These are phyloP conservation scores for Lithobius niger DNA, from an alignment of 1,140 invertebrate species.

Conservation along the genomic window DNA sequence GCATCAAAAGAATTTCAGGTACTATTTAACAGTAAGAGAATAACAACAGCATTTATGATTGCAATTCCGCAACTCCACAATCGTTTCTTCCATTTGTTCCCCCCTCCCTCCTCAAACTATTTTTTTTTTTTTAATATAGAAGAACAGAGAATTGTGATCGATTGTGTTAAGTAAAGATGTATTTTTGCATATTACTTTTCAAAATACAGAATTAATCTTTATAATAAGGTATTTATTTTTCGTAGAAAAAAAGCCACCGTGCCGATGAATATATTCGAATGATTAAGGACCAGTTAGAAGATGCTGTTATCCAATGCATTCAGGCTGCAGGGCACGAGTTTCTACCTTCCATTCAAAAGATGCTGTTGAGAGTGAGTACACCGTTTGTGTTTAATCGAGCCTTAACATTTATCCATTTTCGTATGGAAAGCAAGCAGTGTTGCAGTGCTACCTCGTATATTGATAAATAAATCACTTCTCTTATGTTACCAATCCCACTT, in stretches of 20 bases:
- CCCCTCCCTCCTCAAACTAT: too few species aligned
- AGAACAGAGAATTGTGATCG: too few species aligned
- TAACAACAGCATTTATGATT: background rate
- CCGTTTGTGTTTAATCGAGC: too few species aligned
- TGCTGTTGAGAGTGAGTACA: conserved; percentile 63
- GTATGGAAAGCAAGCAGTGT: too few species aligned
- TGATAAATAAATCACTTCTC: too few species aligned
- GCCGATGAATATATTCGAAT: conserved; percentile 86
- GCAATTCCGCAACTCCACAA: background rate
- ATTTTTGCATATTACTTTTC: background rate
- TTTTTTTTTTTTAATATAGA: too few species aligned
- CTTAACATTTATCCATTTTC: too few species aligned
- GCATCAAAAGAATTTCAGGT: conserved; percentile 80
- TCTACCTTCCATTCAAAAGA: conserved; percentile 70
- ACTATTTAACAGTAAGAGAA: conserved; percentile 9
- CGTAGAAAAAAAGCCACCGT: conserved; percentile 68
- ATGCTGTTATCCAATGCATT: conserved; percentile 77
- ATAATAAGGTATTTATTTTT: background rate
- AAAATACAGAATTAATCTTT: background rate
- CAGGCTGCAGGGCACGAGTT: conserved; percentile 84
- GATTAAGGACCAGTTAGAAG: conserved; percentile 60
- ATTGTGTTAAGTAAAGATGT: too few species aligned
- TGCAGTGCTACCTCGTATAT: too few species aligned
- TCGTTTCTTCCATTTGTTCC: too few species aligned
- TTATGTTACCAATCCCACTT: too few species aligned